Conservation (phyloP, 2,888 invertebrate genomes). For the Odontomyia ornata region DNA sequence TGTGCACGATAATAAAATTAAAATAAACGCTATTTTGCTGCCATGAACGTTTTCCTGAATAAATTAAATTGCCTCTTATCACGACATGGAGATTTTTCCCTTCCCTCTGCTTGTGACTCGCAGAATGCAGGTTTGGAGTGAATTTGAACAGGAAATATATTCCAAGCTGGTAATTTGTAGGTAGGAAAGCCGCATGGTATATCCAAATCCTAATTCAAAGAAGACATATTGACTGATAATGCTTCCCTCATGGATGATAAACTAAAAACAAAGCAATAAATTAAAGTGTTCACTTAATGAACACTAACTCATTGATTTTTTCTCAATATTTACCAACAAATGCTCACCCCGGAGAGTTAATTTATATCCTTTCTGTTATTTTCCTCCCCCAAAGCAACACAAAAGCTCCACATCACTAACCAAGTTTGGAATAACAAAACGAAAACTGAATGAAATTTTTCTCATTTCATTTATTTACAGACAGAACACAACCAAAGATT, state of each 20-base stretch:
- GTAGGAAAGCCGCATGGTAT: no score
- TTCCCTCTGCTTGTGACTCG: no score
- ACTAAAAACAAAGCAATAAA: no score
- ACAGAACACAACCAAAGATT: constrained; percentile 33
- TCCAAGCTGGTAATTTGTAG: no score
- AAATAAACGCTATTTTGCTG: constrained; percentile 17
- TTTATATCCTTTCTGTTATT: neutral
- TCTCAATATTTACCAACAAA: neutral
- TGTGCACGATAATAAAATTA: neutral
- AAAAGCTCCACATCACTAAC: no score
- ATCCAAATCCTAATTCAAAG: no score
- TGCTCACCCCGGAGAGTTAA: neutral
- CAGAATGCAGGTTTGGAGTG: no score
- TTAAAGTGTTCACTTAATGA: no score
- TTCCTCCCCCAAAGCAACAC: neutral
- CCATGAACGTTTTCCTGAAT: neutral
- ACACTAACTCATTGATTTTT: no score
- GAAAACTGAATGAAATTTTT: neutral
- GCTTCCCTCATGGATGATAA: no score
- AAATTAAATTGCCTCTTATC: constrained; percentile 28
- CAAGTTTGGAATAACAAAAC: neutral
- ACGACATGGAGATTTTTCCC: neutral
- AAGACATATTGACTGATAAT: no score
- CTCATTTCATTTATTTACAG: constrained; percentile 36
- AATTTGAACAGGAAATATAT: no score